Conservation (phyloP, 2,797 vertebrate genomes). For the Sebastes taczanowskii region DNA sequence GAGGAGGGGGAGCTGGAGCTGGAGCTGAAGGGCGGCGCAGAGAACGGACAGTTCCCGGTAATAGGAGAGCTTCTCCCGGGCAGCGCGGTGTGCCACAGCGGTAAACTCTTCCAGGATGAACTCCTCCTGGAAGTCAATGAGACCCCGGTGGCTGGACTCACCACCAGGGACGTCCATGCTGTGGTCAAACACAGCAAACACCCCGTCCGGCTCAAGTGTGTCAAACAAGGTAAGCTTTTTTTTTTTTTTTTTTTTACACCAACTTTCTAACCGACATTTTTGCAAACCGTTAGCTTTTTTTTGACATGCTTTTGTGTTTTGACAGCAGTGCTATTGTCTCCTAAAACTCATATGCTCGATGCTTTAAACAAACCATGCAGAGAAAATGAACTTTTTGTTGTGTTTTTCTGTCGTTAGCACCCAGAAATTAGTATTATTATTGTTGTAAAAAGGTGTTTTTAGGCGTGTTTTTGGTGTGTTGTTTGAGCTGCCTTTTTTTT, state of each 20-base stretch:
- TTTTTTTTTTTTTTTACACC: neutral
- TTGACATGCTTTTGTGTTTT: constrained; percentile 7
- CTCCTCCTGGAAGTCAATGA: constrained; percentile 97
- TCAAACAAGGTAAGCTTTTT: constrained; percentile 89
- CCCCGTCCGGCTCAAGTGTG: constrained; percentile 95
- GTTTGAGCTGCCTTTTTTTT: constrained; percentile 24
- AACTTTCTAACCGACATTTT: constrained; percentile 25
- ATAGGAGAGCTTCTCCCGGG: constrained; percentile 88
- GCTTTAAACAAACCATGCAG: neutral
- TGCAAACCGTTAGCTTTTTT: neutral
- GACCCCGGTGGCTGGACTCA: constrained; percentile 96
- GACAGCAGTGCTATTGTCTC: constrained; percentile 45
- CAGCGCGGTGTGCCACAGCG: constrained; percentile 86
- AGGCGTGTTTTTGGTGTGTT: constrained; percentile 2
- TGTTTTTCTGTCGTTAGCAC: neutral
- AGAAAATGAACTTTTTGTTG: neutral
- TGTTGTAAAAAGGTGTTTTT: constrained; percentile 4
- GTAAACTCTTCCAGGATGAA: constrained; percentile 81
- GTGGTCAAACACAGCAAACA: constrained; percentile 96
- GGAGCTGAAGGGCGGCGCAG: constrained; percentile 93
- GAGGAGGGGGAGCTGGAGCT: constrained; percentile 91
- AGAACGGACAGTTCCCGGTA: constrained; percentile 95
- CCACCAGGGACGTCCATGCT: constrained; percentile 94
- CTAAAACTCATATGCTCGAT: neutral
- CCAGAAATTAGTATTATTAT: fast-evolving